Conservation (phyloP, 1,140 invertebrate genomes). For the Steinernema khuongi region DNA sequence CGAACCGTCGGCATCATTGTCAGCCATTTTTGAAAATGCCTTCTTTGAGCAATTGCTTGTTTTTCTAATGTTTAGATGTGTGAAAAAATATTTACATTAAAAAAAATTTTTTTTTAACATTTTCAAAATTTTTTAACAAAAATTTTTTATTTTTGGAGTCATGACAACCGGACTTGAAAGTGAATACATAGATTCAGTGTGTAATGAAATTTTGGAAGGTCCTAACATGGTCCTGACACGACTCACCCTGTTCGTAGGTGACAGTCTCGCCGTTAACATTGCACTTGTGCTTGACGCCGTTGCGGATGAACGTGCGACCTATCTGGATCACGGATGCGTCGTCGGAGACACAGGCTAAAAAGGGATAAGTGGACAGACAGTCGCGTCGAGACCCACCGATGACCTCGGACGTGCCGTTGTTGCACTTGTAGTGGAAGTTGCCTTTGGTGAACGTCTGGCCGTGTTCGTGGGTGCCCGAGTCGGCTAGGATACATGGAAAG, state of each 20-base stretch:
- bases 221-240: not conserved
- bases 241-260: constrained; percentile 55
- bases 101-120: too few species aligned
- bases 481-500: constrained; percentile 49
- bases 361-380: not conserved
- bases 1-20: too few species aligned
- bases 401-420: constrained; percentile 57
- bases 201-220: too few species aligned
- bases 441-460: constrained; percentile 58
- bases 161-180: too few species aligned
- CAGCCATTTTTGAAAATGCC: too few species aligned
- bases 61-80: too few species aligned
- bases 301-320: constrained; percentile 49
- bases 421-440: constrained; percentile 56
- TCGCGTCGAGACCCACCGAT: constrained; percentile 43
- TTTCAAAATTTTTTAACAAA: too few species aligned
- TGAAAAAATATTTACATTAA: too few species aligned
- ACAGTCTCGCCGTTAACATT: constrained; percentile 54
- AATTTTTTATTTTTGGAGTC: too few species aligned
- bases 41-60: too few species aligned
- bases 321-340: constrained; percentile 57
- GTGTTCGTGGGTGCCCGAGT: constrained; percentile 54
- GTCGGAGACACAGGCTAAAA: constrained; percentile 53
- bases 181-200: too few species aligned
- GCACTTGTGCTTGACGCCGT: constrained; percentile 51